Evolutionary conservation across 2,797 vertebrate species (phyloP).

Genomic region (Neosalanx taihuensis): DNA sequence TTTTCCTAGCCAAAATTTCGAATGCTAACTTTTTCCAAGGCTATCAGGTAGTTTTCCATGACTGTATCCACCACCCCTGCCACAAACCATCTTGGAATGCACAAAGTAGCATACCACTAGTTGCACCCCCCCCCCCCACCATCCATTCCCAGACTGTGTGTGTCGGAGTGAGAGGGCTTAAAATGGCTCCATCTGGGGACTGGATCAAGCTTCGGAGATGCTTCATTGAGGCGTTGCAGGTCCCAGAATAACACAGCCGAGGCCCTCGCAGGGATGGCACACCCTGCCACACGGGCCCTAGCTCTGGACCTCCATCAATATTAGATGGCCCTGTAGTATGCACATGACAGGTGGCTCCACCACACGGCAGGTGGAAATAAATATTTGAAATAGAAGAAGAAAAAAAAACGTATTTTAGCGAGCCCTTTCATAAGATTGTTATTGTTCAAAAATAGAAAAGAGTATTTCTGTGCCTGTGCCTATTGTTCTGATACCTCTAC

Average conservation of each 20-base stretch:
- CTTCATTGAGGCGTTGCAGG: slow-evolving; percentile 28
- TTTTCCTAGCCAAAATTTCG: neutral
- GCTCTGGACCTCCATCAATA: slow-evolving; percentile 37
- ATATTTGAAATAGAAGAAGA: slow-evolving; percentile 42
- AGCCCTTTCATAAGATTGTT: slow-evolving; percentile 6
- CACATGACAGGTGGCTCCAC: slow-evolving; percentile 35
- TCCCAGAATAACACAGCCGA: slow-evolving; percentile 28
- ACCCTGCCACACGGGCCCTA: slow-evolving; percentile 1
- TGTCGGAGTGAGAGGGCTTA: neutral
- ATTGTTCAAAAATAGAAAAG: too few relatives aligned
- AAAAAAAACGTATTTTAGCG: slow-evolving; percentile 15
- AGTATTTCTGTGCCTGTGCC: too few relatives aligned
- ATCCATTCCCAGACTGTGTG: neutral
- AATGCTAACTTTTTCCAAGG: neutral
- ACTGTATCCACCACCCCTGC: neutral
- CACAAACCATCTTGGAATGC: slow-evolving; percentile 1
- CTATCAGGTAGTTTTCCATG: neutral
- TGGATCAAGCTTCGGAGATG: neutral
- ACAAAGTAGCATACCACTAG: neutral
- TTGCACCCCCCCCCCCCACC: neutral
- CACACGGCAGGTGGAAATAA: slow-evolving; percentile 40
- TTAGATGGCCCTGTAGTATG: slow-evolving; percentile 37
- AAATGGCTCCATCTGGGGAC: neutral
- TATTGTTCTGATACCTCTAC: too few relatives aligned
- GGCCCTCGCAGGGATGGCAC: slow-evolving; percentile 18